Base-by-base conservation (phyloP, 2,113 vertebrate species). In the Phylloscopus trochilus region DNA sequence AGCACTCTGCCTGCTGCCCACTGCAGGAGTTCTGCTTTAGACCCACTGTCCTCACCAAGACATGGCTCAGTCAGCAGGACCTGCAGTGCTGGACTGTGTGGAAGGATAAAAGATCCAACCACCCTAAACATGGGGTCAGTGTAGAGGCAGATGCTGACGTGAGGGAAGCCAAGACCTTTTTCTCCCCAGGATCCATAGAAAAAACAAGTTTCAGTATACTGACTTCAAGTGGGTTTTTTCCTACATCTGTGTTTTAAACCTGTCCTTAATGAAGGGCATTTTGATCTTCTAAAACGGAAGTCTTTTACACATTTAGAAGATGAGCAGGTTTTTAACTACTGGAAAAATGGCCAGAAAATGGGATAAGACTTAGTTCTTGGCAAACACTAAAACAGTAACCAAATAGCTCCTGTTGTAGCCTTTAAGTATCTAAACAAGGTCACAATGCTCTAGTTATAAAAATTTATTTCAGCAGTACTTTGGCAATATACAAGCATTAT, bases 171-270 rank as follows among this genome's bases (percentile, higher is more conserved):
- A 1, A 9, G 52, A 13, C 2, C 9, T 13, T 56, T 46, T 35
- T 11, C n/a, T 41, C 23, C 35, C 20, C 35, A 6, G 46, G 8
- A 43, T 4, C 55, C 0, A 0, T 1, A 46, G 39, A 3, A 47
- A 73, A 20, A 39, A 7, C 2, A 68, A 52, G 9, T 22, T 80
- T 28, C n/a, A 27, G 3, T 15, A 41, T 0, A 0, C 9, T 15
- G 64, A 2, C n/a, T 37, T 28, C 24, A 30, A 17, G 35, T 11
- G 19, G 19, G 4, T 15, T 73, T 27, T 59, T 33, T 33, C 13
- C 70, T 49, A 6, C 39, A 21, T 23, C 27, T 6, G 0, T 14
- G 10, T 28, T 39, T 41, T 43, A 60, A 64, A 41, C 13, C 14
- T 23, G 24, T 66, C 39, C 35, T 74, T 41, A 33, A 31, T 31